These are phyloP conservation scores for Genyomyrus donnyi DNA, from an alignment of 2,113 vertebrate species.

Conservation along the genomic window DNA sequence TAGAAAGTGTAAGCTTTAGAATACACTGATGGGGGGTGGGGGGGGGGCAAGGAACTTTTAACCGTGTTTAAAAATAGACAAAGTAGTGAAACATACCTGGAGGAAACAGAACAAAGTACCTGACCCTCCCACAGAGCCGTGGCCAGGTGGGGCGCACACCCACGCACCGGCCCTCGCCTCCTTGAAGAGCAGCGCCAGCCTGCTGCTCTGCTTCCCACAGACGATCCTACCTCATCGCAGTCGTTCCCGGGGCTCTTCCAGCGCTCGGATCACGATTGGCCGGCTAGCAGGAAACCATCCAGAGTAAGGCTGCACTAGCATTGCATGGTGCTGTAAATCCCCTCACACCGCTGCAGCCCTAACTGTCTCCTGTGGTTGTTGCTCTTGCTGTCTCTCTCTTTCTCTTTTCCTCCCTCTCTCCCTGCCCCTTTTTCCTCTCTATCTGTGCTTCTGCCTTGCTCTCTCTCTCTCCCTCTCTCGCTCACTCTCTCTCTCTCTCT, in stretches of 20 bases:
- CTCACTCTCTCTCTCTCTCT: not conserved
- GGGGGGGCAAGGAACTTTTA: not conserved
- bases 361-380: conserved; percentile 41
- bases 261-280: conserved; percentile 29
- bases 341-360: not conserved
- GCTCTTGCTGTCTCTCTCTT: conserved; percentile 3
- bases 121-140: not conserved
- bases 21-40: not conserved
- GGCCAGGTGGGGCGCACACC: not conserved
- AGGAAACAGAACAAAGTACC: not conserved
- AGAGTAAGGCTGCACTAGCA: conserved; percentile 12
- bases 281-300: conserved; percentile 1
- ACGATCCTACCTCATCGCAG: conserved; percentile 24
- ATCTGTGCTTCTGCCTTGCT: not conserved
- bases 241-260: conserved; percentile 27
- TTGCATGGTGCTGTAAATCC: conserved; percentile 17
- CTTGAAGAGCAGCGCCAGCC: not conserved
- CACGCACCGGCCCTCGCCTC: not conserved
- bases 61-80: not conserved
- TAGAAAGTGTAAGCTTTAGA: not conserved
- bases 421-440: conserved; percentile 20
- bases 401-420: not conserved
- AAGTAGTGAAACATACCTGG: not conserved
- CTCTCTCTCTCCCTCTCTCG: conserved; percentile 5
- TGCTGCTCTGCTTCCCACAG: not conserved